These are phyloP conservation scores for Agonopterix heracliana DNA, from an alignment of 2,888 invertebrate species.

Conservation along the genomic window DNA sequence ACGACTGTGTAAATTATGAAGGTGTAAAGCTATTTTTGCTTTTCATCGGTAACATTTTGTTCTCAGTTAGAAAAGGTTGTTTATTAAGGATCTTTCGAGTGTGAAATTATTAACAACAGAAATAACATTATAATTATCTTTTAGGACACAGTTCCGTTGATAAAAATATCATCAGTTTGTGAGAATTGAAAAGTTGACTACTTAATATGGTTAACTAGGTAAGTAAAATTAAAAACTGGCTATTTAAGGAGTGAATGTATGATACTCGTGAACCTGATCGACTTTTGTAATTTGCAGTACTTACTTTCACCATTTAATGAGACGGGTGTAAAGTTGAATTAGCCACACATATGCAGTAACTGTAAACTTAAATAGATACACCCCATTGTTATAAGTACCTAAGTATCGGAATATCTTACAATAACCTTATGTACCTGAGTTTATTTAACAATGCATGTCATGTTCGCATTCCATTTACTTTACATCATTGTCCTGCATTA, in stretches of 20 bases:
- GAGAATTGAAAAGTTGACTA: too few species aligned
- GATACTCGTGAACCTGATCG: too few species aligned
- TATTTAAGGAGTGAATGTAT: too few species aligned
- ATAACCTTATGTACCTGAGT: neutral
- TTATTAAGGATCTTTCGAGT: conserved; percentile 34
- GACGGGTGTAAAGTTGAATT: too few species aligned
- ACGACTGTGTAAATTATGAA: conserved; percentile 39
- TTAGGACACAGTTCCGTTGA: neutral
- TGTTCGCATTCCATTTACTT: conserved; percentile 17
- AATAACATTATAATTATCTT: neutral
- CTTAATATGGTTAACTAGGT: too few species aligned
- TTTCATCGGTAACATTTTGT: conserved; percentile 40
- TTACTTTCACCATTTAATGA: too few species aligned
- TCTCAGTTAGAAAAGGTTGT: conserved; percentile 48
- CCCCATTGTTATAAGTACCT: too few species aligned
- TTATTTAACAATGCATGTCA: conserved; percentile 9
- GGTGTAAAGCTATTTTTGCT: conserved; percentile 35
- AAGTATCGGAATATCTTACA: neutral
- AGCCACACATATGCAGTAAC: too few species aligned
- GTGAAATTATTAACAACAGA: conserved; percentile 39
- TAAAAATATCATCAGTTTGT: neutral
- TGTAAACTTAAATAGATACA: too few species aligned
- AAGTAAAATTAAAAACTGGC: too few species aligned
- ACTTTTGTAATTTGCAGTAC: too few species aligned
- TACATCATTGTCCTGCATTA: conserved; percentile 19